Evolutionary conservation across 2,888 invertebrate species (phyloP).

Genomic region (Pteria penguin): DNA sequence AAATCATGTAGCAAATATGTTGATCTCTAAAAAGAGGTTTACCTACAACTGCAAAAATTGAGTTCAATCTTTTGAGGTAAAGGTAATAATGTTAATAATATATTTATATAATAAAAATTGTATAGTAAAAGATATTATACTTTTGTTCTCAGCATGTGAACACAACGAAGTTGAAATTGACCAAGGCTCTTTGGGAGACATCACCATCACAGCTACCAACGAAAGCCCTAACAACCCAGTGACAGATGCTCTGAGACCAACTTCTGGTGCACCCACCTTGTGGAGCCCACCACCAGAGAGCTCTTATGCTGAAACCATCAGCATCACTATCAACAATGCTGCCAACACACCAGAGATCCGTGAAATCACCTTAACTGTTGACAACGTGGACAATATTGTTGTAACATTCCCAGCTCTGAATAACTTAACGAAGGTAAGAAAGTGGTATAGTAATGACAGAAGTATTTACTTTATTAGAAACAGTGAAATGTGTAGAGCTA

Average conservation of each 20-base stretch:
- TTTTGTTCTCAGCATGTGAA: neutral
- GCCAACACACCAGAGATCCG: neutral
- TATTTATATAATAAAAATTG: too few relatives aligned
- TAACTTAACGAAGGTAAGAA: neutral
- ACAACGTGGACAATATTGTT: neutral
- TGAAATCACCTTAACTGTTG: neutral
- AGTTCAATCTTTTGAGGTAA: too few relatives aligned
- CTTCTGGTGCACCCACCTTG: neutral
- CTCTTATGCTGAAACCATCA: neutral
- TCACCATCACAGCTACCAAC: neutral
- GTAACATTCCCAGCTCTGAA: neutral
- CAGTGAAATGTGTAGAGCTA: too few relatives aligned
- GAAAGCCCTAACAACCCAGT: neutral
- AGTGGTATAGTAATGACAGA: too few relatives aligned
- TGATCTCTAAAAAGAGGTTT: too few relatives aligned
- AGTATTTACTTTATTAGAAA: too few relatives aligned
- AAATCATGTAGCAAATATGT: too few relatives aligned
- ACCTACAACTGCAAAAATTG: too few relatives aligned
- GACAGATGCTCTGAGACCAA: neutral
- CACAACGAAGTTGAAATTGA: neutral
- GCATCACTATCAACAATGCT: neutral
- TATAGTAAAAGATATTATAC: too few relatives aligned
- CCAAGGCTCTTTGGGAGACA: neutral
- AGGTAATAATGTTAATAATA: too few relatives aligned
- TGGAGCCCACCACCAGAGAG: neutral